Evolutionary conservation across 1,140 invertebrate species (phyloP).

Genomic region (Acromyrmex charruanus): DNA sequence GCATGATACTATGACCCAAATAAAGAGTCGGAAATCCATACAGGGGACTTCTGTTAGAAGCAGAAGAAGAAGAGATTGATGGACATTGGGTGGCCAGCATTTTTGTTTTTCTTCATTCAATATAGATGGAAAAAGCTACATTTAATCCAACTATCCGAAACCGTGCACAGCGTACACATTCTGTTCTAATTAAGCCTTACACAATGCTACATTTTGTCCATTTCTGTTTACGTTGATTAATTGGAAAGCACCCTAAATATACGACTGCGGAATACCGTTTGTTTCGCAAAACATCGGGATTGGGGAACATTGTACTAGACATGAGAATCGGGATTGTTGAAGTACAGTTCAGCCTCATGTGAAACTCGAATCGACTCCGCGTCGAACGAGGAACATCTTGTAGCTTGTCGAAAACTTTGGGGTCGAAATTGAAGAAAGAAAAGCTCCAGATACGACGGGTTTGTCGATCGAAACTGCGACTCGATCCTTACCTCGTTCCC

Average conservation of each 20-base stretch:
- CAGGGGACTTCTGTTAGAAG: too few species aligned
- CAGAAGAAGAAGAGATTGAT: too few species aligned
- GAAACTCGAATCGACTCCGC: neutral
- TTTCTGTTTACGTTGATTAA: too few species aligned
- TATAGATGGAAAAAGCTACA: too few species aligned
- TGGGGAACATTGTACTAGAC: neutral
- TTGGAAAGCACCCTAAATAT: neutral
- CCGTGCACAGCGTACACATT: too few species aligned
- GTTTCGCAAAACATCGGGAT: neutral
- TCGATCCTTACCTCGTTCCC: conserved; percentile 45
- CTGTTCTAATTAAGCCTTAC: too few species aligned
- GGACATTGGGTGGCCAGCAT: too few species aligned
- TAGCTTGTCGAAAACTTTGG: neutral
- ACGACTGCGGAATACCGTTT: neutral
- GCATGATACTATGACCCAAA: too few species aligned
- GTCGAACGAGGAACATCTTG: neutral
- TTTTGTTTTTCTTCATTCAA: too few species aligned
- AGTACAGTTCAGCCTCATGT: conserved; percentile 20
- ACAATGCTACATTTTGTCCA: too few species aligned
- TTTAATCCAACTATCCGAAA: too few species aligned
- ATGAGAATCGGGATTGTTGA: conserved; percentile 7
- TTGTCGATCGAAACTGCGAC: conserved; percentile 22
- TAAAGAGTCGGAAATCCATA: too few species aligned
- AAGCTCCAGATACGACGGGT: neutral
- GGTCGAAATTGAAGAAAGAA: neutral